A percentile compares a stretch with the other conserved stretches of the same genome.
phyloP scores from a whole-genome alignment of 2,113 vertebrate genomes.

The Nyctereutes procyonoides region DNA sequence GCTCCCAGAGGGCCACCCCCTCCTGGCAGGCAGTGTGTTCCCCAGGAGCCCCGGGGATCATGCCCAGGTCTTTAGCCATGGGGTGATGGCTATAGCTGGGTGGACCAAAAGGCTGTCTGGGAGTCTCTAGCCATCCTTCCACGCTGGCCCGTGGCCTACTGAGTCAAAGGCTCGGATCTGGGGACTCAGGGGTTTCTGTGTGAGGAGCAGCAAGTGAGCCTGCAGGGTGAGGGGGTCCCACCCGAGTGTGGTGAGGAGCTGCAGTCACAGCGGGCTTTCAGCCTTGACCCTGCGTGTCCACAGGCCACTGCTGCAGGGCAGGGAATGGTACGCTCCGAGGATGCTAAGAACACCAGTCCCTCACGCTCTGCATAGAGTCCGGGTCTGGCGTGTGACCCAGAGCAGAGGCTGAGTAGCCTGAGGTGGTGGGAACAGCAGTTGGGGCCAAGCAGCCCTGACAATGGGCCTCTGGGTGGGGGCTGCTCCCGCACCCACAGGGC shows the following conservation, averaged over 20 bases:
- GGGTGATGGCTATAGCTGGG: not conserved
- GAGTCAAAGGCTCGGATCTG: not conserved
- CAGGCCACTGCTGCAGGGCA: not conserved
- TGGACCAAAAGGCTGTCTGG: not conserved
- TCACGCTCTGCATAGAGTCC: not conserved
- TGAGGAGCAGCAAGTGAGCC: not conserved
- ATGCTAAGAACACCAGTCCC: not conserved
- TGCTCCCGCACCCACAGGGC: not conserved
- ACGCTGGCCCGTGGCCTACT: not conserved
- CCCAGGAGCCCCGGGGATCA: not conserved
- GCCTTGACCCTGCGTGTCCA: not conserved
- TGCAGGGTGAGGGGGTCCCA: not conserved
- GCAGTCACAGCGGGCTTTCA: not conserved
- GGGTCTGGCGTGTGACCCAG: not conserved
- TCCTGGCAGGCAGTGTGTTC: not conserved
- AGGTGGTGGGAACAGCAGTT: not conserved
- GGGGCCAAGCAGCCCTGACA: not conserved
- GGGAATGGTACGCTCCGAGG: not conserved
- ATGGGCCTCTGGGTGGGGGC: not conserved
- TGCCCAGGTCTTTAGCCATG: not conserved
- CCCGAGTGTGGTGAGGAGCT: not conserved
- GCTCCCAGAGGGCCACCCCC: not conserved
- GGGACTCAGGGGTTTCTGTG: not conserved
- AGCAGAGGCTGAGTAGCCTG: not conserved
- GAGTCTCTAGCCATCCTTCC: not conserved